Base-by-base conservation (phyloP, 1,140 invertebrate genomes). In the Acromyrmex echinatior region DNA sequence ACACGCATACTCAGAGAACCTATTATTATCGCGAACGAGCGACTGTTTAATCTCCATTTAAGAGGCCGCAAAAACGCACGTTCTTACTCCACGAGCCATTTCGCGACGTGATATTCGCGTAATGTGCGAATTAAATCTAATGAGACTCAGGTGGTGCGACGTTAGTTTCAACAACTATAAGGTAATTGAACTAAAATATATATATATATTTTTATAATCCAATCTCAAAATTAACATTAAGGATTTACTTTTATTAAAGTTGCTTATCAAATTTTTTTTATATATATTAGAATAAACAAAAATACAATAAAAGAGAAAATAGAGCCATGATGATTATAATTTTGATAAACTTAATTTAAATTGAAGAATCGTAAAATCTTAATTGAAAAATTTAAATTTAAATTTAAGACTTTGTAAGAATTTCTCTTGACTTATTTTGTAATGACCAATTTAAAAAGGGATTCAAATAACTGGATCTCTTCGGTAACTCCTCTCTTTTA, bases 31-130 rank as follows among this genome's bases (percentile, higher is more conserved):
- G 58, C 56, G 14, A 51, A 84, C 45, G 39, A 63, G 18, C 70
- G 25, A 21, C 70, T 39, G 56, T 7, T 84, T 51, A 62, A 84
- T 82, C 80, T 74, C 39, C 39, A 39, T 74, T 62, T 74, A 76
- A 74, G 71, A 74, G 56, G 5, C 68, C n/a, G 80, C 56, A 82
- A 74, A 82, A 82, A 74, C 65, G 25, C 62, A 25, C 18, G 45
- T 62, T 12, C 39, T 35, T 31, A 28, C 10, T 7, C 10, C 5
- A 7, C 79, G 28, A 49, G 53, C 21, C 7, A 25, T 71, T 62
- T 60, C 18, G 80, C 66, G 25, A 28, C 63, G 28, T 63, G 6
- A 5, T 25, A 12, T 49, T 25, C 53, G 53, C 51, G 10, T 25
- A 56, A 71, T 71, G 31, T n/a, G 35, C 80, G 10, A 62, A 74